Evolutionary conservation across 2,113 vertebrate genomes (phyloP), one percentile per base, ranked within the genome.

Genomic region (Emydura subglobosa): DNA sequence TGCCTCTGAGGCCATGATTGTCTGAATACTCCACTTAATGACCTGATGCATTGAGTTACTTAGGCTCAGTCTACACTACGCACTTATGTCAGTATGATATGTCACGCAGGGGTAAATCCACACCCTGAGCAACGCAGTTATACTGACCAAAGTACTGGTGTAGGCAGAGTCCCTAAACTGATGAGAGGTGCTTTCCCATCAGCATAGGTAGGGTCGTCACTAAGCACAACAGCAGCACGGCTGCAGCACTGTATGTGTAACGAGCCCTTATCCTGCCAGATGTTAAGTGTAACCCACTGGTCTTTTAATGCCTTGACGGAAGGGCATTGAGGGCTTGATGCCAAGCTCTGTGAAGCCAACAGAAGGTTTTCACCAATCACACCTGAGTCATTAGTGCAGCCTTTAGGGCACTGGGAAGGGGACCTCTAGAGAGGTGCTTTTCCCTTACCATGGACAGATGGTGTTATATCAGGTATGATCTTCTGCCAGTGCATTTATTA

Each of bases 381-480:
- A 42, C 78, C 47, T 1, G 4, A 86, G 8, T 47, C 19, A 25
- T 57, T 44, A 83, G n/a, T 47, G 90, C 83, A 83, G 5, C 34
- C 87, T 1, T 21, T 10, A 21, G 16, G 65, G 65, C n/a, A 39
- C 7, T 72, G 19, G 65, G 65, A n/a, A 8, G 11, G 42, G 6
- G 0, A 51, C 61, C 89, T 82, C 72, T 31, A 0, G 11, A 86
- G 87, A n/a, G 29, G 12, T 29, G 65, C 93, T 95, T 92, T 39
- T 89, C 42, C 22, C 54, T 79, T 51, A 80, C 83, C 79, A 78
- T 27, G 82, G 25, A 50, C 24, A 27, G 34, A 17, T 5, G 0
- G 1, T 25, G 34, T n/a, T 12, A 2, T 27, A 27, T 1, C 10
- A 34, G 83, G 61, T 0, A 0, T 2, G 1, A 85, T 68, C 31